Percentiles rank a stretch among this genome's conserved stretches.
Evolutionary conservation across 2,113 vertebrate genomes (phyloP).

Genomic region (Elephas maximus): DNA sequence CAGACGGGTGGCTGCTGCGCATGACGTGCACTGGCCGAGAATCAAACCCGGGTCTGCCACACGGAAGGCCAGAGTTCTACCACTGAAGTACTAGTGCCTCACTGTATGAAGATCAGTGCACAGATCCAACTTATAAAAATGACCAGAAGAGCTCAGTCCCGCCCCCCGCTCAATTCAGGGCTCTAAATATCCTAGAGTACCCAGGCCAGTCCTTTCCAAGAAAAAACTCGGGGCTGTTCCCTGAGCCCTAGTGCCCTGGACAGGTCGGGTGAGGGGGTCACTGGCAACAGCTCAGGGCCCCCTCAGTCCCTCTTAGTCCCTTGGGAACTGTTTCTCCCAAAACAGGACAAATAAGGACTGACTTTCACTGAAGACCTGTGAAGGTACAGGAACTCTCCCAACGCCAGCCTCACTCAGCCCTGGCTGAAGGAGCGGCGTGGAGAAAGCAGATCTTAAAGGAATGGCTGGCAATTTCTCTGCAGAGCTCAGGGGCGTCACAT

Average conservation of each 20-base stretch:
- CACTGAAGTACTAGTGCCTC: no score
- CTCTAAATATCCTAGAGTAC: background rate
- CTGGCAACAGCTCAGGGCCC: accelerated
- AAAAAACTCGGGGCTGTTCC: accelerated
- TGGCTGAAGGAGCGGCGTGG: background rate
- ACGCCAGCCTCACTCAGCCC: background rate
- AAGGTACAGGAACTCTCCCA: accelerated
- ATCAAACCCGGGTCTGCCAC: no score
- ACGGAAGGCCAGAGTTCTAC: no score
- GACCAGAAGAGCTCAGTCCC: background rate
- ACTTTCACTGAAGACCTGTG: background rate
- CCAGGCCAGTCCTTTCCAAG: accelerated
- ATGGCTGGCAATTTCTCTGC: background rate
- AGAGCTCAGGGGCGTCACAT: background rate
- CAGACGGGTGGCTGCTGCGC: no score
- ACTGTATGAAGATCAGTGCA: background rate
- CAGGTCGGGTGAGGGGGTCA: background rate
- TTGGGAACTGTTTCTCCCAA: background rate
- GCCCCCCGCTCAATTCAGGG: accelerated
- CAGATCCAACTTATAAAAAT: accelerated
- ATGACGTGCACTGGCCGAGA: no score
- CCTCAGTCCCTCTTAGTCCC: background rate
- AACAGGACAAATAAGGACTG: background rate
- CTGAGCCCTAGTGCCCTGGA: accelerated
- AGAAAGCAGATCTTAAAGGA: background rate